Evolutionary conservation across 2,797 vertebrate genomes (phyloP).

Genomic region (Rhinophrynus dorsalis): DNA sequence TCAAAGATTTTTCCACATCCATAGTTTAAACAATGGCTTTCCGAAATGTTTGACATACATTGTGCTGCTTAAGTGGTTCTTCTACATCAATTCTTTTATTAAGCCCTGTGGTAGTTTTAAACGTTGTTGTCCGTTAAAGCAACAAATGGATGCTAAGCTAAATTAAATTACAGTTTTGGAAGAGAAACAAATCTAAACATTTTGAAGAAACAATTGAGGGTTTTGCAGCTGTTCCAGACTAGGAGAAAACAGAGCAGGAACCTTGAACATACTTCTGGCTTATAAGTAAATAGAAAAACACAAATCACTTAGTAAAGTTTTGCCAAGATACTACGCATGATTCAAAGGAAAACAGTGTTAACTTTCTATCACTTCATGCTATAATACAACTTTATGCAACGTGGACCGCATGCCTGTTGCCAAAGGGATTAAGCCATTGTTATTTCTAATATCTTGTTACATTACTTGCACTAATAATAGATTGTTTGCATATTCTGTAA

Average conservation of each 20-base stretch:
- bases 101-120: slow-evolving; percentile 13
- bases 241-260: slow-evolving; percentile 41
- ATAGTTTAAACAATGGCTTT: neutral
- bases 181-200: slow-evolving; percentile 48
- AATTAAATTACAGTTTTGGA: slow-evolving; percentile 53
- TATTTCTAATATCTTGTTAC: slow-evolving; percentile 29
- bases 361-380: slow-evolving; percentile 34
- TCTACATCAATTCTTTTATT: slow-evolving; percentile 15
- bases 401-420: slow-evolving; percentile 7
- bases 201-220: slow-evolving; percentile 56
- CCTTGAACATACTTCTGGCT: slow-evolving; percentile 37
- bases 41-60: neutral
- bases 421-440: slow-evolving; percentile 24
- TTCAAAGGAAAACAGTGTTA: slow-evolving; percentile 46
- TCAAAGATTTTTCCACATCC: neutral
- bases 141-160: slow-evolving; percentile 51
- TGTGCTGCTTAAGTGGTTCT: neutral
- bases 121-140: slow-evolving; percentile 51
- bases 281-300: slow-evolving; percentile 53
- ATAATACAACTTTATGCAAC: slow-evolving; percentile 14
- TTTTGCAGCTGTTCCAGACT: slow-evolving; percentile 58
- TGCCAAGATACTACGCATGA: slow-evolving; percentile 47
- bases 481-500: slow-evolving; percentile 44
- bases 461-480: slow-evolving; percentile 22
- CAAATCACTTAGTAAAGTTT: slow-evolving; percentile 44